phyloP scores from a whole-genome alignment of 2,113 vertebrate genomes.

The Spea bombifrons region DNA sequence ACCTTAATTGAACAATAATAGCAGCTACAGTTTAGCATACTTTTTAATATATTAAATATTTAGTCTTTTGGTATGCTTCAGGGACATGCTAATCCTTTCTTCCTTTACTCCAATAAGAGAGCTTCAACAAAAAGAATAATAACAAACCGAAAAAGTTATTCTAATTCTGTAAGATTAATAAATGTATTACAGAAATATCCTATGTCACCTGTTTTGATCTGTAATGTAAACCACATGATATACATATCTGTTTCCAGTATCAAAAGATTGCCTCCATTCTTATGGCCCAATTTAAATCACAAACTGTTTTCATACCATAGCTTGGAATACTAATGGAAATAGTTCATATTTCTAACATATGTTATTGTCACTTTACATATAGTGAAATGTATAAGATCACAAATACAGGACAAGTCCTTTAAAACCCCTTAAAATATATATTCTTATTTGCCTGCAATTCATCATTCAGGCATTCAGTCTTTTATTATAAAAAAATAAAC shows the following conservation, averaged over 20 bases:
- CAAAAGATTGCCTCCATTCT: neutral
- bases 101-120: too few species aligned
- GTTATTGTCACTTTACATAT: neutral
- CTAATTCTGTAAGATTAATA: too few species aligned
- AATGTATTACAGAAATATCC: neutral
- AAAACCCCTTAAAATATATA: neutral
- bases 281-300: neutral
- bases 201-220: neutral
- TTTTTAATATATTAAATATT: too few species aligned
- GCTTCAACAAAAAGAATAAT: too few species aligned
- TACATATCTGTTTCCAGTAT: neutral
- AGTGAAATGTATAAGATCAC: neutral
- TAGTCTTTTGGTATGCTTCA: too few species aligned
- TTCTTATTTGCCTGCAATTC: neutral
- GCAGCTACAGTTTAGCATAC: too few species aligned
- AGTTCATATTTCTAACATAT: neutral
- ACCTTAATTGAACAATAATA: too few species aligned
- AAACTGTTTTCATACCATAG: neutral
- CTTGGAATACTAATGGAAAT: conserved; percentile 3
- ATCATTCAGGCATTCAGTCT: neutral
- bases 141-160: too few species aligned
- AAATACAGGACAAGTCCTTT: conserved; percentile 1
- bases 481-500: neutral
- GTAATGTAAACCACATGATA: neutral
- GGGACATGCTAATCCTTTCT: too few species aligned